Evolutionary conservation across 1,140 invertebrate species (phyloP), one percentile per base, ranked within the genome.

Genomic region (Caenorhabditis latens): DNA sequence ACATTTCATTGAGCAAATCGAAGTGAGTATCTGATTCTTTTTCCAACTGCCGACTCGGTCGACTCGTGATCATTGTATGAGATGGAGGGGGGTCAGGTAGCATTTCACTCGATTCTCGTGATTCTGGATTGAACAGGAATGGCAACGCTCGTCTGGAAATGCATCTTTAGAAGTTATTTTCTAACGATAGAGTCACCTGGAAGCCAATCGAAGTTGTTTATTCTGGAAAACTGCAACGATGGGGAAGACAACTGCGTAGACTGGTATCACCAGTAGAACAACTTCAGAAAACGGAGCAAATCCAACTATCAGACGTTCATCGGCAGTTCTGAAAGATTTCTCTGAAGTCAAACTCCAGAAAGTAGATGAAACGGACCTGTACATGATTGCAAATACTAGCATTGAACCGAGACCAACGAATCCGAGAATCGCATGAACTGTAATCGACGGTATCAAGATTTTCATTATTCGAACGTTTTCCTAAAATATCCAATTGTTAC

Each of bases 391-490:
- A 57, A 87, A 87, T 11, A 32, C 57, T 21, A 87, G 19, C 79
- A 87, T 65, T 4, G 67, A 48, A 24, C 55, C 53, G 24, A 87
- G 21, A 16, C 86, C 86, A 32, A 87, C 8, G 21, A 87, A 58
- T 9, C 71, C 57, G 13, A 87, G 58, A 21, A 83, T 50, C 2
- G 86, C 75, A 83, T 87, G 86, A 11, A 87, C 86, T 1, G 79
- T 87, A 14, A 87, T 83, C 1, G 86, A 83, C 8, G 86, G 86
- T 40, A 87, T 87, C 21, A 87, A 32, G n/a, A 87, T 83, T 57
- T 87, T 24, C 75, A 87, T 87, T 42, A 87, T 87, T 48, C 79
- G 24, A 7, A 87, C 79, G 53, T 87, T 87, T 57, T 87, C 86
- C 86, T 87, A 50, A 42, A 50, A n/a, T 21, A 1, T 58, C 50